These are phyloP conservation scores for Atta cephalotes DNA, from an alignment of 1,140 invertebrate species.

Conservation along the genomic window DNA sequence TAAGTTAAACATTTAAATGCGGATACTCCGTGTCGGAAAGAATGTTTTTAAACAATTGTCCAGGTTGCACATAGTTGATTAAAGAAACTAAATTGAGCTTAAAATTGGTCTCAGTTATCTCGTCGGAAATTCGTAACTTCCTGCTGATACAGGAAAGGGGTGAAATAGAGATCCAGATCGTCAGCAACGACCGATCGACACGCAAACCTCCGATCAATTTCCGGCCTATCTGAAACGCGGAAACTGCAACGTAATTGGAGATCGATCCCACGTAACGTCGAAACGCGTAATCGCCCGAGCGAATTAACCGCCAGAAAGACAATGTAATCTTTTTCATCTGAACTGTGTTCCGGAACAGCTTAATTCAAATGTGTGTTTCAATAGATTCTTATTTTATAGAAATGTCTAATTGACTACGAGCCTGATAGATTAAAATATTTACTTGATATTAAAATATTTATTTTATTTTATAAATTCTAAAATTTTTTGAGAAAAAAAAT, in stretches of 20 bases:
- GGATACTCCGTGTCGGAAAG: neutral
- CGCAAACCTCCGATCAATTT: conserved; percentile 41
- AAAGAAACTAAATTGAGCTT: neutral
- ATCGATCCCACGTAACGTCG: conserved; percentile 44
- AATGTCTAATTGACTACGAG: neutral
- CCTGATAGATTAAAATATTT: neutral
- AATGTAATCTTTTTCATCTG: conserved; percentile 17
- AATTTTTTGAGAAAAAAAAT: no score
- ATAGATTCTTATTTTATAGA: neutral
- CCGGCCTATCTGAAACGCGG: conserved; percentile 51
- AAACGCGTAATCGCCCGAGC: conserved; percentile 23
- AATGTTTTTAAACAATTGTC: conserved; percentile 1
- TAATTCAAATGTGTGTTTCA: neutral
- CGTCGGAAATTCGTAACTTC: conserved; percentile 43
- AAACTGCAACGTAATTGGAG: conserved; percentile 49
- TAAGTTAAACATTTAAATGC: neutral
- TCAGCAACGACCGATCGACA: conserved; percentile 34
- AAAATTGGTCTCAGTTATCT: neutral
- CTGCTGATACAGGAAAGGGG: conserved; percentile 24
- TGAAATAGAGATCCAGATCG: conserved; percentile 44
- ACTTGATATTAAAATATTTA: neutral
- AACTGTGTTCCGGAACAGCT: neutral
- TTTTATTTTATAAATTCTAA: neutral
- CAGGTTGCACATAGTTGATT: neutral
- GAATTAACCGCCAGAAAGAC: conserved; percentile 3